Percentiles rank a stretch among this genome's conserved stretches.
Evolutionary conservation across 2,888 invertebrate genomes (phyloP).

Genomic region (Macaria liturata): DNA sequence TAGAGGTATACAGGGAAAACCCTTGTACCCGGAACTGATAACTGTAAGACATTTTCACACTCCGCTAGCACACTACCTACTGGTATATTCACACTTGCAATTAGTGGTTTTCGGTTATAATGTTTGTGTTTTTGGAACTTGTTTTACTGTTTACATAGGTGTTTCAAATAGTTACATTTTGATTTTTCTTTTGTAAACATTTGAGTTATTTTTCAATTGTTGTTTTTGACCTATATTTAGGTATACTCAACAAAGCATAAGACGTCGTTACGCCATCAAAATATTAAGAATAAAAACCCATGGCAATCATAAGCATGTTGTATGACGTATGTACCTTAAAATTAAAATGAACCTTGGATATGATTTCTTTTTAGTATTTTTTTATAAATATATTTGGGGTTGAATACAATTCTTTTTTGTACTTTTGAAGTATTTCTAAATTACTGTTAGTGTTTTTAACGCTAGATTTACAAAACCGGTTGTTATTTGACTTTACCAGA

Average conservation of each 20-base stretch:
- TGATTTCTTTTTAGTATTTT: too few relatives aligned
- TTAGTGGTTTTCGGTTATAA: constrained; percentile 30
- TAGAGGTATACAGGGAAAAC: constrained; percentile 22
- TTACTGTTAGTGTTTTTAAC: too few relatives aligned
- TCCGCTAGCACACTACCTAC: constrained; percentile 15
- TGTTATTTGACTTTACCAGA: constrained; percentile 7
- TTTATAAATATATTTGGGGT: too few relatives aligned
- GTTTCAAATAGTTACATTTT: not conserved
- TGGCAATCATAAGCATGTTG: too few relatives aligned
- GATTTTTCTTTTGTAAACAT: not conserved
- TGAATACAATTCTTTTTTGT: too few relatives aligned
- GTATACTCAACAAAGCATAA: too few relatives aligned
- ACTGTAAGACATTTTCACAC: constrained; percentile 22
- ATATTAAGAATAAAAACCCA: too few relatives aligned
- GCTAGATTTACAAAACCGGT: not conserved
- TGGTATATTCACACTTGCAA: constrained; percentile 29
- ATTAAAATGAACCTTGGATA: too few relatives aligned
- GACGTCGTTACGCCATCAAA: too few relatives aligned
- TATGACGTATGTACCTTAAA: too few relatives aligned
- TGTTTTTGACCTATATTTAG: not conserved
- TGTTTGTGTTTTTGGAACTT: constrained; percentile 17
- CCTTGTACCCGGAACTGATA: constrained; percentile 33
- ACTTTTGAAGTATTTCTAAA: too few relatives aligned
- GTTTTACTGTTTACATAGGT: constrained; percentile 5
- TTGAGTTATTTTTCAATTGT: not conserved